phyloP scores from a whole-genome alignment of 2,797 vertebrate genomes.

The Urosaurus nigricauda region DNA sequence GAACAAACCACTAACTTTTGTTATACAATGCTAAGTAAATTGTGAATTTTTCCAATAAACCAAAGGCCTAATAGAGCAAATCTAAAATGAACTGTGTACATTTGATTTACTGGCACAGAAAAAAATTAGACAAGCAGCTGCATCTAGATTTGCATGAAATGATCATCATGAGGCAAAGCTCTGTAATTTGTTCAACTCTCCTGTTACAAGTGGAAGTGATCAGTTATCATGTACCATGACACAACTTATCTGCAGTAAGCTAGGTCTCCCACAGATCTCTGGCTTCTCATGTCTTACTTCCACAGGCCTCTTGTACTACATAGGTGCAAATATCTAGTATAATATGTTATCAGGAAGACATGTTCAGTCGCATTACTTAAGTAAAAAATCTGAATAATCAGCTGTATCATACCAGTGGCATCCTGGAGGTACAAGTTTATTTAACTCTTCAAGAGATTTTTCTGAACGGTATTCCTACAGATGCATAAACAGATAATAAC shows the following conservation, averaged over 20 bases:
- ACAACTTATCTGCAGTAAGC: not conserved
- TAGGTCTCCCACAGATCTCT: not conserved
- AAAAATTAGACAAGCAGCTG: not conserved
- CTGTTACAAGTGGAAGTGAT: not conserved
- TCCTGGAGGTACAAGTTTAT: constrained; percentile 96
- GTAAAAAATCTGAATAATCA: constrained; percentile 38
- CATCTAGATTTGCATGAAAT: not conserved
- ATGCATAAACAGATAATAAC: constrained; percentile 17
- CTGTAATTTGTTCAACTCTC: not conserved
- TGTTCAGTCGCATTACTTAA: constrained; percentile 5
- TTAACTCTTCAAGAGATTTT: constrained; percentile 95
- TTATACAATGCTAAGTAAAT: not conserved
- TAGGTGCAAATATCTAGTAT: not conserved
- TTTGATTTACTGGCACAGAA: not conserved
- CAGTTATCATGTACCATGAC: not conserved
- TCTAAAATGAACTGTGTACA: no score
- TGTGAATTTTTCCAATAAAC: not conserved
- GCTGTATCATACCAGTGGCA: constrained; percentile 90
- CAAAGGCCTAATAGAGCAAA: not conserved
- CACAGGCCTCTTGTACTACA: not conserved
- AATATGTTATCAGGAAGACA: not conserved
- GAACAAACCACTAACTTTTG: not conserved
- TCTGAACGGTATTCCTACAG: constrained; percentile 96
- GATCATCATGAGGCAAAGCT: not conserved
- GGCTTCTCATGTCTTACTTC: not conserved